phyloP scores from a whole-genome alignment of 2,113 vertebrate species.

The Aegotheles bennettii region DNA sequence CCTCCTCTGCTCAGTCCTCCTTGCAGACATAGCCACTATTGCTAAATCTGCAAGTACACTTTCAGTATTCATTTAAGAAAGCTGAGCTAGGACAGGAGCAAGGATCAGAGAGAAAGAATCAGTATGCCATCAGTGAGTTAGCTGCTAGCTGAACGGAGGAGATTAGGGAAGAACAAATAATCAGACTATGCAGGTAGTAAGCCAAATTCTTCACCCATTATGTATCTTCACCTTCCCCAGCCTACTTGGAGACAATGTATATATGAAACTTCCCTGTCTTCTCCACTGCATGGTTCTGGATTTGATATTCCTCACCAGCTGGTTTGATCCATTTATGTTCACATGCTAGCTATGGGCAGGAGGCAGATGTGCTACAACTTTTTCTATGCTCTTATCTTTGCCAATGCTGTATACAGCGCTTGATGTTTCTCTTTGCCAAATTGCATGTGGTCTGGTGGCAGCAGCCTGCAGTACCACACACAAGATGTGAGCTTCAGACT shows the following conservation, averaged over 20 bases:
- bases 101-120: not conserved
- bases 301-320: conserved; percentile 31
- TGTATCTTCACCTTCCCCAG: not conserved
- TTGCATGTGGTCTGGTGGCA: conserved; percentile 40
- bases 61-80: not conserved
- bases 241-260: not conserved
- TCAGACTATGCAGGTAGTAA: not conserved
- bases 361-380: conserved; percentile 44
- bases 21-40: not conserved
- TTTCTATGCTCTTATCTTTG: conserved; percentile 38
- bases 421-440: conserved; percentile 4
- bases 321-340: conserved; percentile 25
- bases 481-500: not conserved
- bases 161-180: not conserved
- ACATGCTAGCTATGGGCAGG: conserved; percentile 20
- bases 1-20: not conserved
- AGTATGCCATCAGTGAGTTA: not conserved
- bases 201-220: not conserved
- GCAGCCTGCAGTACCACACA: conserved; percentile 11
- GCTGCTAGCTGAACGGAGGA: not conserved
- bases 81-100: not conserved
- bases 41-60: not conserved
- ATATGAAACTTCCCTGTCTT: not conserved
- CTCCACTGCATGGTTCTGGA: not conserved
- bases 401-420: not conserved